Conservation (phyloP, 2,797 vertebrate genomes). For the Kryptopterus vitreolus region DNA sequence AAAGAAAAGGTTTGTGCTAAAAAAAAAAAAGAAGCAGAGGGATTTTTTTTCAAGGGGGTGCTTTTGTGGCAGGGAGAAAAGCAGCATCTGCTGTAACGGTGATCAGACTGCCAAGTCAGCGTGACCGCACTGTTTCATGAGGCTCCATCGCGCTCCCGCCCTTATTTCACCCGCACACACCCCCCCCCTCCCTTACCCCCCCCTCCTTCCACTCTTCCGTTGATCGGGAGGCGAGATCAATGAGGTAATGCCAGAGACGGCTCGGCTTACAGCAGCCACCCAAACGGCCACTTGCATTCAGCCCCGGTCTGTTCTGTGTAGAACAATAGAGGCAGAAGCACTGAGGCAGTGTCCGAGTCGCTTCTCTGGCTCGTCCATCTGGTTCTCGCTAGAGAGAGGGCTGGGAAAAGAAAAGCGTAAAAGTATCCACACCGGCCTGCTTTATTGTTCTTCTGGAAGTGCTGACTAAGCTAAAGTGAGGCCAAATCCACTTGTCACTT, state of each 20-base stretch:
- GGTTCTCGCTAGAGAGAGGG: constrained; percentile 10
- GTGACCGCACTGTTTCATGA: constrained; percentile 54
- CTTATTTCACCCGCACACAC: too few relatives aligned
- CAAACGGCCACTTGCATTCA: constrained; percentile 50
- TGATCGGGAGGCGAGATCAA: constrained; percentile 56
- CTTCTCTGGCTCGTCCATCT: not conserved
- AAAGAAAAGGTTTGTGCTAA: constrained; percentile 58
- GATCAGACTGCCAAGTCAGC: constrained; percentile 61
- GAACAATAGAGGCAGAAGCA: constrained; percentile 8
- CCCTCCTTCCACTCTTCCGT: constrained; percentile 19
- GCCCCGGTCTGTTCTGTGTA: not conserved
- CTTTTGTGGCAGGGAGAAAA: constrained; percentile 54
- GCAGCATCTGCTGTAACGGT: constrained; percentile 66
- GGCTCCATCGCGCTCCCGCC: constrained; percentile 32
- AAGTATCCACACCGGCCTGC: constrained; percentile 5
- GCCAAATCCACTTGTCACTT: constrained; percentile 1
- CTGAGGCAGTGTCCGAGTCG: constrained; percentile 4
- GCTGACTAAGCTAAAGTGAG: constrained; percentile 14
- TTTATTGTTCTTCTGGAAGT: not conserved
- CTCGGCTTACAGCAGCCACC: constrained; percentile 45
- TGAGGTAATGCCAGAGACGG: constrained; percentile 63
- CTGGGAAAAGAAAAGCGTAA: not conserved
- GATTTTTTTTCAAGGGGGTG: constrained; percentile 5
- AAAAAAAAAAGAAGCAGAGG: constrained; percentile 47
- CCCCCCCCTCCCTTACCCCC: not conserved